Evolutionary conservation across 1,140 invertebrate species (phyloP).

Genomic region (Drosophila quadrilineata): DNA sequence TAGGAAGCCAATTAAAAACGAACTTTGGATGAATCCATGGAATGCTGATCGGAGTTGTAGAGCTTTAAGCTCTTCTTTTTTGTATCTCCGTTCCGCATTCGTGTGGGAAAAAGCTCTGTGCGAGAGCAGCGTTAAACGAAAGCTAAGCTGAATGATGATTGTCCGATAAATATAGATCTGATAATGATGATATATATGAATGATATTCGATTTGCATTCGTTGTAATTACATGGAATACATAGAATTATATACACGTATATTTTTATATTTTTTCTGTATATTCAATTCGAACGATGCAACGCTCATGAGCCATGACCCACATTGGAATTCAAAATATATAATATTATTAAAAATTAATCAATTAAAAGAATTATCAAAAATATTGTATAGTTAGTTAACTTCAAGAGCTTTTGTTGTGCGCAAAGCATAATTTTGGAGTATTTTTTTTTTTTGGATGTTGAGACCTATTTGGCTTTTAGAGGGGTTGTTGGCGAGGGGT

Average conservation of each 20-base stretch:
- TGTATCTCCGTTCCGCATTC: conserved; percentile 1
- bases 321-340: conserved; percentile 3
- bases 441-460: not conserved
- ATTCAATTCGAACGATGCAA: not conserved
- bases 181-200: conserved; percentile 5
- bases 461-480: conserved; percentile 3
- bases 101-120: conserved; percentile 3
- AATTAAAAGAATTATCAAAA: not conserved
- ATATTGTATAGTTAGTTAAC: conserved; percentile 15
- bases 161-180: too few relatives aligned
- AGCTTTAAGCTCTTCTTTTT: not conserved
- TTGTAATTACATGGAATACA: conserved; percentile 74
- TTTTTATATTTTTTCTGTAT: not conserved
- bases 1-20: conserved; percentile 5
- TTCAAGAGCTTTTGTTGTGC: conserved; percentile 14
- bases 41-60: not conserved
- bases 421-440: conserved; percentile 22
- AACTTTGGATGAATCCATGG: conserved; percentile 1
- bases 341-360: not conserved
- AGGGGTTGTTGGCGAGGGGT: too few relatives aligned
- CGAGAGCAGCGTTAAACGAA: conserved; percentile 56
- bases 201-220: conserved; percentile 35
- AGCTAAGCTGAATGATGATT: conserved; percentile 53
- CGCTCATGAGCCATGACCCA: conserved; percentile 4
- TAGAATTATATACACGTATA: conserved; percentile 65